Base-by-base conservation (phyloP, 2,888 invertebrate species). In the Acleris holmiana region DNA sequence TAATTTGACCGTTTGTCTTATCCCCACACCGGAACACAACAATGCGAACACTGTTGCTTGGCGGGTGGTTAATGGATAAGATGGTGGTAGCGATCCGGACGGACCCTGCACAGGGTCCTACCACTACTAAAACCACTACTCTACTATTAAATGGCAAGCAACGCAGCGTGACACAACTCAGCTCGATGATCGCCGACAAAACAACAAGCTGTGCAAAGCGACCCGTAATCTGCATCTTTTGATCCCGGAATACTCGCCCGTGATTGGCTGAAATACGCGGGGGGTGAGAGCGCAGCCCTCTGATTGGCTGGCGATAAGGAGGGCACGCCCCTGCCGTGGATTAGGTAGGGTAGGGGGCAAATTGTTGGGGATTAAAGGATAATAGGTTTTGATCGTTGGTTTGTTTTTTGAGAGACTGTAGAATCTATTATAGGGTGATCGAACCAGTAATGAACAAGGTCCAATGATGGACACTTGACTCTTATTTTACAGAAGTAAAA, bases 141-240 rank as follows among this genome's bases (percentile, higher is more conserved):
- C n/a, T n/a, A n/a, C n/a, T n/a, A n/a, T n/a, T n/a, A n/a, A n/a
- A 17, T 1, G 6, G n/a, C 44, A 17, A 44, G 44, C 44, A 44
- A 44, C 44, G 44, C 44, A n/a, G 44, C 44, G 44, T n/a, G 15
- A 15, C 17, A 44, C 6, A 13, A 17, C 44, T n/a, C 15, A 7
- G 44, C 44, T 21, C 57, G 13, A 35, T 63, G 57, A 63, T 17
- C 57, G 57, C 54, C 46, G 69, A 75, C 75, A 83, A 82, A 81
- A 76, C 79, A 79, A 78, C 78, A 85, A 89, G 79, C 78, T 79
- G 71, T 74, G 76, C 76, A 83, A 88, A 83, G 83, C 79, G 87
- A 89, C 90, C 91, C 90, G 86, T 88, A 91, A 91, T 83, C 80
- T 83, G 79, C 76, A 68, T 77, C 83, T 82, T 85, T 84, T 87